A percentile compares a stretch with the other conserved stretches of the same genome.
These are phyloP conservation scores for Fabriciana adippe DNA, from an alignment of 2,888 invertebrate species.

Conservation along the genomic window DNA sequence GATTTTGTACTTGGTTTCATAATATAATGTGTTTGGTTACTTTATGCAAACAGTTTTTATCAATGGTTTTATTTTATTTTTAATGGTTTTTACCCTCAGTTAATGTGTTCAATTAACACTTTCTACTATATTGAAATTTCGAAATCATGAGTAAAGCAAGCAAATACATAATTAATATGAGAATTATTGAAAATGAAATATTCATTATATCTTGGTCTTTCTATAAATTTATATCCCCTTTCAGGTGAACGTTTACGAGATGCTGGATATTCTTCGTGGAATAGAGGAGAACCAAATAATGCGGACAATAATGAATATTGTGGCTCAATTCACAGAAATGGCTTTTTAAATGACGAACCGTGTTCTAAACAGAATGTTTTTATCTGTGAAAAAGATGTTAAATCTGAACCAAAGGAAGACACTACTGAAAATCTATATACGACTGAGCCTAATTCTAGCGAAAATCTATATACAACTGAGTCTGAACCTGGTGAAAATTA, in stretches of 20 bases:
- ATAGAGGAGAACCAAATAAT: slow-evolving; percentile 40
- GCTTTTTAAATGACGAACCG: slow-evolving; percentile 35
- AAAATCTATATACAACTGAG: too few relatives aligned
- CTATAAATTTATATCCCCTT: background rate
- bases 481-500: too few relatives aligned
- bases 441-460: too few relatives aligned
- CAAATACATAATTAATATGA: too few relatives aligned
- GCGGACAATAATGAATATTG: slow-evolving; percentile 33
- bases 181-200: too few relatives aligned
- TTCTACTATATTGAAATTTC: too few relatives aligned
- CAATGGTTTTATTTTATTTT: too few relatives aligned
- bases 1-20: background rate
- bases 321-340: slow-evolving; percentile 38
- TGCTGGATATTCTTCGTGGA: slow-evolving; percentile 38
- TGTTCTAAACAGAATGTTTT: slow-evolving; percentile 39
- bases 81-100: too few relatives aligned
- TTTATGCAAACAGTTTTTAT: too few relatives aligned
- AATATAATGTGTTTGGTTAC: background rate
- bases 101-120: too few relatives aligned
- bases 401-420: background rate
- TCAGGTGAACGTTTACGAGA: slow-evolving; percentile 41
- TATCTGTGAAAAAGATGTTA: slow-evolving; percentile 43
- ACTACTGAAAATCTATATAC: background rate
- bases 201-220: background rate
- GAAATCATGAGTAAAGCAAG: too few relatives aligned